These are phyloP conservation scores for Caenorhabditis briggsae DNA, from an alignment of 1,140 invertebrate genomes.

Conservation along the genomic window DNA sequence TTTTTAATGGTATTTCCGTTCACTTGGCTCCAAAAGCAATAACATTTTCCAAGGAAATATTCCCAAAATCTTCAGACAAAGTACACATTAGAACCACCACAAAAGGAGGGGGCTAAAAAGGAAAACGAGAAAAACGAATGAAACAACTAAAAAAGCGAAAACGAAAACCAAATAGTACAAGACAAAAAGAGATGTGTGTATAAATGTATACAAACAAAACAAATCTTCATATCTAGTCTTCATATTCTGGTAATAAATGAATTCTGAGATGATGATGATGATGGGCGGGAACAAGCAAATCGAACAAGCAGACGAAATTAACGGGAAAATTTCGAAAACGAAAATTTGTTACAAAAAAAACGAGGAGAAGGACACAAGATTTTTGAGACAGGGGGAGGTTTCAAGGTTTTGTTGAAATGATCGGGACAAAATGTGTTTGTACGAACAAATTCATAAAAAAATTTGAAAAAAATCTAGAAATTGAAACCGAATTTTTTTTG, in stretches of 20 bases:
- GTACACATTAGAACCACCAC: background rate
- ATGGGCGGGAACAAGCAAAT: background rate
- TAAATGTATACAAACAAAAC: constrained; percentile 5
- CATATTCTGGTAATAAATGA: background rate
- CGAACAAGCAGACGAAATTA: background rate
- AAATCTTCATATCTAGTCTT: constrained; percentile 48
- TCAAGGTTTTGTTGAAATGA: too few relatives aligned
- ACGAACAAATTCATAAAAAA: too few relatives aligned
- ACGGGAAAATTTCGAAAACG: constrained; percentile 20
- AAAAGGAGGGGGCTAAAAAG: background rate
- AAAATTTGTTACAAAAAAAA: too few relatives aligned
- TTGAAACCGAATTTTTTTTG: too few relatives aligned
- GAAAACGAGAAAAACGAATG: background rate
- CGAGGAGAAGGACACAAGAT: too few relatives aligned
- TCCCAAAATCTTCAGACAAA: background rate
- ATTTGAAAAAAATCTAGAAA: too few relatives aligned
- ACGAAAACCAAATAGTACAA: constrained; percentile 34
- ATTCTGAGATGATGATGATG: background rate
- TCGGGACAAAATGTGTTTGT: too few relatives aligned
- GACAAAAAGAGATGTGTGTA: background rate
- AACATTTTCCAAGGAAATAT: too few relatives aligned
- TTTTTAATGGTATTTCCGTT: too few relatives aligned
- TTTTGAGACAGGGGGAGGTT: too few relatives aligned
- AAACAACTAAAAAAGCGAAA: background rate
- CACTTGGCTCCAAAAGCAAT: too few relatives aligned